These are phyloP conservation scores for Podiceps cristatus DNA, from an alignment of 2,113 vertebrate species.

Conservation along the genomic window DNA sequence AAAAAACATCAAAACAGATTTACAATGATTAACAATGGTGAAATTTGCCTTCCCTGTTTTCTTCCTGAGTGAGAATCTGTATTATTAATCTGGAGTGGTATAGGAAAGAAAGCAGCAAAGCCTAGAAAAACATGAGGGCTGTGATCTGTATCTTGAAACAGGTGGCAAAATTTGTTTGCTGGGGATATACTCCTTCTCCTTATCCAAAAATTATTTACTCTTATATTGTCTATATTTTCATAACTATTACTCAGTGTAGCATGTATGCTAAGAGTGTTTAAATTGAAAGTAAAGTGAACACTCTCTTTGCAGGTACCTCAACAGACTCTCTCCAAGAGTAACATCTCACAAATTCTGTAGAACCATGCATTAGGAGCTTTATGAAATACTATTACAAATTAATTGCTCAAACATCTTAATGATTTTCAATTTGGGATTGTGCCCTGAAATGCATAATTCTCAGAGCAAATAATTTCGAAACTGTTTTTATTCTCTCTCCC, in stretches of 20 bases:
- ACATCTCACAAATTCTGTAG: background rate
- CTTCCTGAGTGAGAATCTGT: background rate
- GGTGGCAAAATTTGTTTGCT: background rate
- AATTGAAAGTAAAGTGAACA: background rate
- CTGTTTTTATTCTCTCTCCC: background rate
- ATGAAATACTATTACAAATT: slow-evolving; percentile 10
- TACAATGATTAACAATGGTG: background rate
- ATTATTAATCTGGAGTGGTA: background rate
- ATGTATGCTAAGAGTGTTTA: background rate
- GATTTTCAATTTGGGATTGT: slow-evolving; percentile 20
- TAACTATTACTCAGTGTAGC: background rate
- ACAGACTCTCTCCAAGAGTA: background rate
- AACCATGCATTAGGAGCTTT: background rate
- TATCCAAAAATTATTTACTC: background rate
- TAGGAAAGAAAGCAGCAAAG: background rate
- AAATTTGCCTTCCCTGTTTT: background rate
- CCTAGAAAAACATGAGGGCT: background rate
- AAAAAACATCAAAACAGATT: background rate
- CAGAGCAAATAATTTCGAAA: background rate
- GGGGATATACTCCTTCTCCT: background rate
- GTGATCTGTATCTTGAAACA: background rate
- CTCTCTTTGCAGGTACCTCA: background rate
- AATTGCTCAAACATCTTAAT: background rate
- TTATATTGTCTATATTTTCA: background rate
- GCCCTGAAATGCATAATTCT: background rate